phyloP scores from a whole-genome alignment of 2,888 invertebrate genomes.

The Flexamia atlantica region DNA sequence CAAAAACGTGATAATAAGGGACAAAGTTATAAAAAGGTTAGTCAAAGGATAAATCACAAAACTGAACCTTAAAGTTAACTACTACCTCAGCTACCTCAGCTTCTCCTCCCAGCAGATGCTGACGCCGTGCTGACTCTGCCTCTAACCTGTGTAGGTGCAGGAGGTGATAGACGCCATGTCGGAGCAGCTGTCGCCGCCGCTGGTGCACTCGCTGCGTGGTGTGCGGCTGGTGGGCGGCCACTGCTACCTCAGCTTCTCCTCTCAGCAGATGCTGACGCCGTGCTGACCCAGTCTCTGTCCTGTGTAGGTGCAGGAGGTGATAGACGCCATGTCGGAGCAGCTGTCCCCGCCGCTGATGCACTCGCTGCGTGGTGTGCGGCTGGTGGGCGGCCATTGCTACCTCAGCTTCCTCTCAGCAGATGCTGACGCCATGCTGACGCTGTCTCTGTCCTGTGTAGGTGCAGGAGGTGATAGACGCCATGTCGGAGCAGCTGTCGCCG shows the following conservation, averaged over 20 bases:
- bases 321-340: slow-evolving; percentile 72
- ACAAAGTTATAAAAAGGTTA: too few relatives aligned
- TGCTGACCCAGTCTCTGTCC: slow-evolving; percentile 70
- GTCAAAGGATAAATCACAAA: too few relatives aligned
- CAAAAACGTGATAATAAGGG: too few relatives aligned
- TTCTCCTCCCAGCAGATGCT: slow-evolving; percentile 71
- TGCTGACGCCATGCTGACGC: slow-evolving; percentile 71
- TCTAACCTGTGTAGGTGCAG: slow-evolving; percentile 66
- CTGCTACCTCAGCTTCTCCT: slow-evolving; percentile 72
- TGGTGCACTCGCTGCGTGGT: slow-evolving; percentile 72
- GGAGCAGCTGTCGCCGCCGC: slow-evolving; percentile 72
- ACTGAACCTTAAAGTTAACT: too few relatives aligned
- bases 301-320: too few relatives aligned
- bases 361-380: slow-evolving; percentile 72
- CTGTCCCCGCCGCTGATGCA: slow-evolving; percentile 71
- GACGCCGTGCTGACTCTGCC: slow-evolving; percentile 71
- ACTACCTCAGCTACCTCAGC: slow-evolving; percentile 73
- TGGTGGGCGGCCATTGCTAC: slow-evolving; percentile 72
- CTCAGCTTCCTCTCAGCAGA: slow-evolving; percentile 72
- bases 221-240: slow-evolving; percentile 72
- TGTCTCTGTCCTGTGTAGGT: slow-evolving; percentile 71
- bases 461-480: slow-evolving; percentile 73
- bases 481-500: slow-evolving; percentile 72
- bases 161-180: slow-evolving; percentile 71
- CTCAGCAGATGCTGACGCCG: slow-evolving; percentile 71